Percentiles rank a stretch among this genome's conserved stretches.
Conservation (phyloP, 92 coral and sea anemone species). For the Hydrozoanthus gracilis region DNA sequence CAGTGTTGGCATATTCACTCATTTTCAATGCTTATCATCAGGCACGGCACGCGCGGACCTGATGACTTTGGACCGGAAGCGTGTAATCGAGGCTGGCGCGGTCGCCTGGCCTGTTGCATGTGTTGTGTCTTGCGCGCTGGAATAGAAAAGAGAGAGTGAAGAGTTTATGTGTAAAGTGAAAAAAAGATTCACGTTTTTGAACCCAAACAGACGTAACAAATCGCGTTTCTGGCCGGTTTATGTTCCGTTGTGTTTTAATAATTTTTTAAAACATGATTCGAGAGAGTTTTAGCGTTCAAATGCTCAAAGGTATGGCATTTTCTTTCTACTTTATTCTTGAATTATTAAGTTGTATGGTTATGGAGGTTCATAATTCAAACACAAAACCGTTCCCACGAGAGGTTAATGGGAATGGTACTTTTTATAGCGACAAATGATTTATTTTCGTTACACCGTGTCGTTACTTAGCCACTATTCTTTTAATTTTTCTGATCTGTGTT, state of each 20-base stretch:
- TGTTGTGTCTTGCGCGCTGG: constrained; percentile 98
- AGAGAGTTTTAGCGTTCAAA: constrained; percentile 68
- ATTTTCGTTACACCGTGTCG: constrained; percentile 14
- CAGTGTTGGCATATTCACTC: too few species aligned
- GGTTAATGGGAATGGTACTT: constrained; percentile 55
- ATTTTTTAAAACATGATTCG: constrained; percentile 36
- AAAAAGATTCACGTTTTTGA: constrained; percentile 23
- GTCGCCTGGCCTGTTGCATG: constrained; percentile 86
- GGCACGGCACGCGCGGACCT: neutral
- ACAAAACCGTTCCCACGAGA: constrained; percentile 76
- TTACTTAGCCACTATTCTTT: constrained; percentile 37
- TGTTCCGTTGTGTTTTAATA: constrained; percentile 5
- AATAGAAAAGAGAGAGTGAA: constrained; percentile 41
- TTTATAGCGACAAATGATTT: constrained; percentile 12
- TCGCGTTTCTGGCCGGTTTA: neutral
- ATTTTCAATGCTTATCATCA: too few species aligned
- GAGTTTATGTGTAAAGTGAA: constrained; percentile 35
- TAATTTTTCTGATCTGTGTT: neutral
- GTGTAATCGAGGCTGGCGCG: constrained; percentile 72
- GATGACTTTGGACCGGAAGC: constrained; percentile 28
- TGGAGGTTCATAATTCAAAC: constrained; percentile 87
- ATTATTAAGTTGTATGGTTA: constrained; percentile 94
- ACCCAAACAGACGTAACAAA: constrained; percentile 28
- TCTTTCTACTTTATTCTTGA: constrained; percentile 90
- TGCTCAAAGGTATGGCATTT: constrained; percentile 83